Percentiles rank a stretch among this genome's conserved stretches.
phyloP scores from a whole-genome alignment of 2,888 invertebrate species.

The Clitarchus hookeri region DNA sequence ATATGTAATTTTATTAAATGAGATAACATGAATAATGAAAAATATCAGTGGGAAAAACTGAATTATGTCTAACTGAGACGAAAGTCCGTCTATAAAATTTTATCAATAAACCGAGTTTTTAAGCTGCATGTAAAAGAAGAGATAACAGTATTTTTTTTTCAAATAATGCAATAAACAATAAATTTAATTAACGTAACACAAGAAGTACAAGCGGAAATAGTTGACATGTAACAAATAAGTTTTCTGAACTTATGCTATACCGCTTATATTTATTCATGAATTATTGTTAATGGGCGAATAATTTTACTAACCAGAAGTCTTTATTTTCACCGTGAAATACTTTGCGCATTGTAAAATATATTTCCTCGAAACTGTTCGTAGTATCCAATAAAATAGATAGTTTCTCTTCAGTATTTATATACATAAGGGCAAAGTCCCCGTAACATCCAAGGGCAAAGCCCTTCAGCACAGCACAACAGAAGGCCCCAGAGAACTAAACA shows the following conservation, averaged over 20 bases:
- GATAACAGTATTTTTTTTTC: too few relatives aligned
- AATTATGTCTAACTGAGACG: too few relatives aligned
- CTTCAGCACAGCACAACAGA: constrained; percentile 23
- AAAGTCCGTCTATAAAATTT: too few relatives aligned
- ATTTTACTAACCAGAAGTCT: not conserved
- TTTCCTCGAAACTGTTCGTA: constrained; percentile 10
- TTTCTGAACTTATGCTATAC: not conserved
- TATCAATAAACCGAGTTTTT: too few relatives aligned
- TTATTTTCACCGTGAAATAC: not conserved
- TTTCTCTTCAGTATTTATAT: constrained; percentile 1
- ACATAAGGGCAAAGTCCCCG: constrained; percentile 10
- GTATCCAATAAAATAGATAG: constrained; percentile 22
- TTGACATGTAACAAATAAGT: not conserved
- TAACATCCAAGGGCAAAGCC: constrained; percentile 15
- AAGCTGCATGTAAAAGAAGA: too few relatives aligned
- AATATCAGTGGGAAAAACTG: too few relatives aligned
- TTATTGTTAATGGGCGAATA: not conserved
- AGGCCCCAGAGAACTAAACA: constrained; percentile 15
- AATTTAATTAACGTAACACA: too few relatives aligned
- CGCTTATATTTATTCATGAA: too few relatives aligned
- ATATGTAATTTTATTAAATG: too few relatives aligned
- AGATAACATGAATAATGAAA: too few relatives aligned
- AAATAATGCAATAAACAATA: too few relatives aligned
- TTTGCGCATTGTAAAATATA: constrained; percentile 14
- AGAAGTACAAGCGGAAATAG: not conserved